These are phyloP conservation scores for Cheilosia urbana DNA, from an alignment of 2,888 invertebrate genomes.

Conservation along the genomic window DNA sequence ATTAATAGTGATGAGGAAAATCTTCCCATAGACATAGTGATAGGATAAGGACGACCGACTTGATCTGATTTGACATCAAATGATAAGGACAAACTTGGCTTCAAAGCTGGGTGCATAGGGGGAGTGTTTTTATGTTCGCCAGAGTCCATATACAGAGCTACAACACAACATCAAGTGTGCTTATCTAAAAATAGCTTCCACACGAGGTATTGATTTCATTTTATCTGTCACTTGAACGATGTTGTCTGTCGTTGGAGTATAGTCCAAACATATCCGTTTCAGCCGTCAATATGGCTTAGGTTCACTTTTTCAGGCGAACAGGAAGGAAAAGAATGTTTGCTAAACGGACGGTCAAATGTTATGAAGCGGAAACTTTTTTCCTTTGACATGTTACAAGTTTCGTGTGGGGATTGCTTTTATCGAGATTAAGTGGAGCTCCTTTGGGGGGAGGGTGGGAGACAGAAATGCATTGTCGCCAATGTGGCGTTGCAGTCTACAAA, in stretches of 20 bases:
- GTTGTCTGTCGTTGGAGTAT: neutral
- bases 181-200: slow-evolving; percentile 45
- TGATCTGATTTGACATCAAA: slow-evolving; percentile 27
- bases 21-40: neutral
- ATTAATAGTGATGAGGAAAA: neutral
- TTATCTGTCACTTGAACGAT: slow-evolving; percentile 16
- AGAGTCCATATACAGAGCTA: neutral
- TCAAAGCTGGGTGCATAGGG: neutral
- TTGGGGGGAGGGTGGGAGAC: neutral
- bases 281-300: slow-evolving; percentile 19
- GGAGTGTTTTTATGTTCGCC: slow-evolving; percentile 18
- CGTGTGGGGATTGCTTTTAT: slow-evolving; percentile 43
- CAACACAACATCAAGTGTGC: slow-evolving; percentile 14
- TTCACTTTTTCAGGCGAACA: neutral
- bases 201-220: slow-evolving; percentile 48
- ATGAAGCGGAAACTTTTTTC: slow-evolving; percentile 56
- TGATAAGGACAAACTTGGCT: neutral
- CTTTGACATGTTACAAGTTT: slow-evolving; percentile 38
- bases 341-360: slow-evolving; percentile 30
- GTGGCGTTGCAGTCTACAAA: slow-evolving; percentile 8
- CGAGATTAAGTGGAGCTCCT: slow-evolving; percentile 11
- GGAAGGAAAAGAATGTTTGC: neutral
- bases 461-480: slow-evolving; percentile 37
- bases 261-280: slow-evolving; percentile 52
- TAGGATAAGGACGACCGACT: slow-evolving; percentile 9